Conservation (phyloP, 2,888 invertebrate genomes). For the Xestia rhomboidea region DNA sequence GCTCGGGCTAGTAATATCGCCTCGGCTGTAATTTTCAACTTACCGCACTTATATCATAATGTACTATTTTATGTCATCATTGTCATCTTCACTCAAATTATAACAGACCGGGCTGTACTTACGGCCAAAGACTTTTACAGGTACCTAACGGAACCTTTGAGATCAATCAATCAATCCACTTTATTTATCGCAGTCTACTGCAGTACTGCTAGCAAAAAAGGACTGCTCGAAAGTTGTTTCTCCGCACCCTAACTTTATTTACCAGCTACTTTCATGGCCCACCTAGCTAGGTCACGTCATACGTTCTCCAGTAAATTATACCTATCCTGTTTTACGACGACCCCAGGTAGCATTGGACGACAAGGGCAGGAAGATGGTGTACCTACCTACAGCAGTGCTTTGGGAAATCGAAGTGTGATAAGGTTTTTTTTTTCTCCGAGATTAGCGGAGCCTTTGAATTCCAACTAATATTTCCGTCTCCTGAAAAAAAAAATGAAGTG, state of each 20-base stretch:
- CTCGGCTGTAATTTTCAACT: no score
- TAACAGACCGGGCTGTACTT: neutral
- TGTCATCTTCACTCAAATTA: neutral
- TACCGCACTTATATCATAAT: no score
- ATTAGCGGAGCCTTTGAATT: no score
- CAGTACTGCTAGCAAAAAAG: neutral
- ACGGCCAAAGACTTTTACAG: neutral
- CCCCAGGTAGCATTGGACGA: neutral
- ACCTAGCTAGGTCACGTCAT: neutral
- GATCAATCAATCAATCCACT: neutral
- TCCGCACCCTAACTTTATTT: neutral
- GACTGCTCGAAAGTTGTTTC: neutral
- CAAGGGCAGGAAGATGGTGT: no score
- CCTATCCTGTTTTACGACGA: neutral
- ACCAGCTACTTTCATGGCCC: neutral
- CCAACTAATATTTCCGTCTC: no score
- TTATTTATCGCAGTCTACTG: neutral
- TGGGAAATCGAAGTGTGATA: neutral
- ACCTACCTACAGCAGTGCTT: no score
- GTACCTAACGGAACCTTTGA: neutral
- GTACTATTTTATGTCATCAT: no score
- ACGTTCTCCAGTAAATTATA: neutral
- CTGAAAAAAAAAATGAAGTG: no score
- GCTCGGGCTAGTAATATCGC: no score
- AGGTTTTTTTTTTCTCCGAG: neutral